Percentiles rank a stretch among this genome's conserved stretches.
Evolutionary conservation across 2,113 vertebrate genomes (phyloP).

Genomic region (Brachypodius melanocephalos): DNA sequence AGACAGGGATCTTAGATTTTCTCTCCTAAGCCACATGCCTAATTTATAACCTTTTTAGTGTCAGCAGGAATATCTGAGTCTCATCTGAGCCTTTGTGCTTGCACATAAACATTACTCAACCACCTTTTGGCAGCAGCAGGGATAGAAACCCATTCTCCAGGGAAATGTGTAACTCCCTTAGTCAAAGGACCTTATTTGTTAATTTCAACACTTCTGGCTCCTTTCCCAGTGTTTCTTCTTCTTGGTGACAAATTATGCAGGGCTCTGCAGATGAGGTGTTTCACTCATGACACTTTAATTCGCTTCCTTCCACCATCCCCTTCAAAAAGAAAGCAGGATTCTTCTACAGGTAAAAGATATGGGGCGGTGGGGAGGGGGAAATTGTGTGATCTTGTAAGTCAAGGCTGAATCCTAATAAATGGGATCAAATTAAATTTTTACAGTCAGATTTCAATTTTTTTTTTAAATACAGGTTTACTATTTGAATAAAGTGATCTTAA

Average conservation of each 20-base stretch:
- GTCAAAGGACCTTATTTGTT: background rate
- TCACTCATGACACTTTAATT: background rate
- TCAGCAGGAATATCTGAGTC: background rate
- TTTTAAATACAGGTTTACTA: background rate
- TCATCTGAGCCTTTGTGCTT: background rate
- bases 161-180: background rate
- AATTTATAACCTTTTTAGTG: background rate
- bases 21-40: background rate
- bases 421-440: background rate
- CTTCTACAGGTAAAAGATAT: background rate
- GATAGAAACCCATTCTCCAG: background rate
- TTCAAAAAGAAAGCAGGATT: background rate
- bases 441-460: background rate
- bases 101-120: background rate
- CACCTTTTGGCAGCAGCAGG: background rate
- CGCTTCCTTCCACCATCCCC: background rate
- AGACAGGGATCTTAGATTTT: background rate
- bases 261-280: background rate
- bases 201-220: background rate
- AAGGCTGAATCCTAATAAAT: background rate
- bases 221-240: background rate
- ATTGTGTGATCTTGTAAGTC: background rate
- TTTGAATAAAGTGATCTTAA: background rate
- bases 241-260: background rate
- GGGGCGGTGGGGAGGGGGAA: fast-evolving